Base-by-base conservation (phyloP, 2,888 invertebrate species). In the Candidula unifasciata region DNA sequence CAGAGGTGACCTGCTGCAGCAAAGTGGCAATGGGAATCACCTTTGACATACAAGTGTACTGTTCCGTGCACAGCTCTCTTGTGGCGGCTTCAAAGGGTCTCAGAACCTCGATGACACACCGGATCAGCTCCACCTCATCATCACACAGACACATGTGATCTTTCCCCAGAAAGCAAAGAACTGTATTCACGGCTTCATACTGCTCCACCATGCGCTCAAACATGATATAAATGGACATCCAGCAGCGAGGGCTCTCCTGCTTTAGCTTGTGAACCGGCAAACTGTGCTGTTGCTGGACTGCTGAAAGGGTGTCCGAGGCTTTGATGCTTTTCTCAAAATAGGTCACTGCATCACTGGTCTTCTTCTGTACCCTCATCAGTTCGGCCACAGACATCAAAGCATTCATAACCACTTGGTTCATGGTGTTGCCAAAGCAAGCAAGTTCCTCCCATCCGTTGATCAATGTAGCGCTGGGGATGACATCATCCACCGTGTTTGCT, bases 61-160 rank as follows among this genome's bases (percentile, higher is more conserved):
- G 80, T 37, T 80, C 80, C 1, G 80, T 84, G 54, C 84, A 80
- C 16, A 80, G 74, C 37, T 84, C 84, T 33, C 76, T 78, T 10
- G 84, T 84, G n/a, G 84, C 84, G 8, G 84, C 84, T 35, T 84
- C 76, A 76, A 84, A 84, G 0, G 84, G 84, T 27, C 60, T 57
- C 3, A 84, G 66, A 21, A 80, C 80, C 37, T 84, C 80, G 52
- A 84, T 60, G 6, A 80, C 68, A 37, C 68, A 66, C n/a, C 80
- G 24, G 52, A 84, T 84, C 0, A 84, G 76, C 57, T 84, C 84
- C 21, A 84, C 80, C 35, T 84, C 84, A 27, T 84, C 84, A 68
- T 84, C 84, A 57, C 84, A 84, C 30, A 84, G 64, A 52, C 80
- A 80, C 76, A 84, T 80, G 79, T 84, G 80, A 30, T 80, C 80